These are phyloP conservation scores for Orussus abietinus DNA, from an alignment of 1,140 invertebrate genomes.

Conservation along the genomic window DNA sequence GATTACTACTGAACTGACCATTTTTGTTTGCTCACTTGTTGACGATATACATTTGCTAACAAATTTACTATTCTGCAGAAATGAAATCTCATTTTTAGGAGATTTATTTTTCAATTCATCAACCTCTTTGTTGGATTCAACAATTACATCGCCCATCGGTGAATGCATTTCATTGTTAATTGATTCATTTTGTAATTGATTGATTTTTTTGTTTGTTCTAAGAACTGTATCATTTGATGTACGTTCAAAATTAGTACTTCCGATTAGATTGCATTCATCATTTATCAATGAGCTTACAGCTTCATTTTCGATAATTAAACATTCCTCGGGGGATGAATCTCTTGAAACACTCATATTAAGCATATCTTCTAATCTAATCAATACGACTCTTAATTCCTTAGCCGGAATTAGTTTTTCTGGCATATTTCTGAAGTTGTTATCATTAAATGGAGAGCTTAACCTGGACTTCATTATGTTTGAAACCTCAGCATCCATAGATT, in stretches of 20 bases:
- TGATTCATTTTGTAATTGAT: neutral
- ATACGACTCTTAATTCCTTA: neutral
- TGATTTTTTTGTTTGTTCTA: neutral
- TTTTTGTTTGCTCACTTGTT: conserved; percentile 4
- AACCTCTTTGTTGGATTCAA: neutral
- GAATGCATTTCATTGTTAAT: neutral
- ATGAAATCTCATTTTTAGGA: conserved; percentile 3
- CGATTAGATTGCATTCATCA: too few relatives aligned
- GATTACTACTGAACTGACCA: conserved; percentile 5
- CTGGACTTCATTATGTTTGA: too few relatives aligned
- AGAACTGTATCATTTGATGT: too few relatives aligned
- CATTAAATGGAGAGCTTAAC: too few relatives aligned
- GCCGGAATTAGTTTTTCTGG: too few relatives aligned
- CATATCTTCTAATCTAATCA: conserved; percentile 13
- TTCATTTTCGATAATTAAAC: neutral
- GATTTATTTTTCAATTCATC: conserved; percentile 3
- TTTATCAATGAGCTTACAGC: too few relatives aligned
- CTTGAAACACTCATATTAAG: conserved; percentile 2
- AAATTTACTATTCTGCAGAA: neutral
- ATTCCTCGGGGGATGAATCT: neutral
- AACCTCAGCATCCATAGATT: too few relatives aligned
- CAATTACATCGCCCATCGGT: neutral
- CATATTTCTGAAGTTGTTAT: too few relatives aligned
- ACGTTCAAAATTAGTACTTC: too few relatives aligned
- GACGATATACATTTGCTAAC: neutral